Conservation (phyloP, 2,797 vertebrate genomes). For the Neosilurus mollespiculum region DNA sequence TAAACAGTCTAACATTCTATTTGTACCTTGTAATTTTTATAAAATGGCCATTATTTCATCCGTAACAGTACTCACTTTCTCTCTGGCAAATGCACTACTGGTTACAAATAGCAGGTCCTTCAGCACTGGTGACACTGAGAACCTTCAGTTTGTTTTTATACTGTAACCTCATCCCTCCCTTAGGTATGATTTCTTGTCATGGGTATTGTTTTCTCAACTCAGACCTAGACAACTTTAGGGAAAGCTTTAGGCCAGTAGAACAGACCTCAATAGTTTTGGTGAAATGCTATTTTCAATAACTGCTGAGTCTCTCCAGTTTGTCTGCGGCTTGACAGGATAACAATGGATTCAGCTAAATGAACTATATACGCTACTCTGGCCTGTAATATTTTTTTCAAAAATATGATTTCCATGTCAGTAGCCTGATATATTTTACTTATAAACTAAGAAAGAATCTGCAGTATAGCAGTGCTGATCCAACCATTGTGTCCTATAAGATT, state of each 20-base stretch:
- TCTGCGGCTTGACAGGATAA: neutral
- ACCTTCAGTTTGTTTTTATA: conserved; percentile 53
- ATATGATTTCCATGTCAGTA: no score
- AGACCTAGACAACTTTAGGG: conserved; percentile 30
- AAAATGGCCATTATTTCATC: neutral
- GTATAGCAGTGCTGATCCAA: neutral
- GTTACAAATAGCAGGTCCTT: conserved; percentile 27
- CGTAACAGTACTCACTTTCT: conserved; percentile 35
- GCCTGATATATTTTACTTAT: neutral
- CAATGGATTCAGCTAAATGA: conserved; percentile 22
- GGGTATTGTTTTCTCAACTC: conserved; percentile 24
- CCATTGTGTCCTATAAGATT: neutral
- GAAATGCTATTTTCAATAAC: conserved; percentile 23
- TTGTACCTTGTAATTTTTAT: neutral
- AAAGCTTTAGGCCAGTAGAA: conserved; percentile 35
- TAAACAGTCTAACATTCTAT: neutral
- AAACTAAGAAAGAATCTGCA: neutral
- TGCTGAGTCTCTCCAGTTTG: conserved; percentile 18
- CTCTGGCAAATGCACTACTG: conserved; percentile 27
- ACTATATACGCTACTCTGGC: neutral
- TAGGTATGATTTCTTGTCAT: conserved; percentile 26
- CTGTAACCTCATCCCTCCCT: conserved; percentile 54
- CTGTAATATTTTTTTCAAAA: no score
- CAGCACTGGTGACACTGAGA: conserved; percentile 24
- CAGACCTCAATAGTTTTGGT: conserved; percentile 40